Evolutionary conservation across 2,888 invertebrate species (phyloP), one percentile per base, ranked within the genome.

Genomic region (Plebejus argus): DNA sequence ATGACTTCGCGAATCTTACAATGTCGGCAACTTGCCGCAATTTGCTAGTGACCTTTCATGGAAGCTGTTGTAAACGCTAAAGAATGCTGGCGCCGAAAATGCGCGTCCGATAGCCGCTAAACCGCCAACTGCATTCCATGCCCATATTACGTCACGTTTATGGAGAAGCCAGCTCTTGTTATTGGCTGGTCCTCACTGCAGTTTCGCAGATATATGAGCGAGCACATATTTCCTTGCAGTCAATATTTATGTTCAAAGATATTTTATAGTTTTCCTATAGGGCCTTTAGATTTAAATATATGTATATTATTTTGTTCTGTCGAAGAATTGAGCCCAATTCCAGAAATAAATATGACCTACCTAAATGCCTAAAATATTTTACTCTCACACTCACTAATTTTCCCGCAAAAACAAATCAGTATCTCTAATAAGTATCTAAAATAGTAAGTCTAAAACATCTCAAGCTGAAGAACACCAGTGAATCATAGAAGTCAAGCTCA

Each of bases 151-250:
- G 66, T 66, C 33, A 66, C 66, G 20, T 15, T 20, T 66, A 66
- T 66, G 66, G 66, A 28, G 66, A 66, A 28, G 66, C 18, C 28
- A 33, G 28, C 66, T 7, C 15, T 28, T 66, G 66, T 66, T 66
- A 66, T 15, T 66, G 66, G 66, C 28, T 66, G 66, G 66, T 66
- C 61, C 28, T 66, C 66, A 18, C 74, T 78, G 35, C 78, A 76
- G 49, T 76, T 66, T 33, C 66, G 15, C 66, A 66, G 28, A 66
- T 28, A 33, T 66, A 28, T 66, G 61, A 61, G 12, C 6, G 28
- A 28, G 66, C 66, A 66, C 5, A 28, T 28, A 28, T 28, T 66
- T 66, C 12, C 61, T 12, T 12, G 23, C 15, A 66, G 28, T 3
- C 8, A 61, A 61, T 61, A 4, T 12, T 28, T 28, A 61, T 12